Evolutionary conservation across 2,113 vertebrate genomes (phyloP).

Genomic region (Leucopsar rothschildi): DNA sequence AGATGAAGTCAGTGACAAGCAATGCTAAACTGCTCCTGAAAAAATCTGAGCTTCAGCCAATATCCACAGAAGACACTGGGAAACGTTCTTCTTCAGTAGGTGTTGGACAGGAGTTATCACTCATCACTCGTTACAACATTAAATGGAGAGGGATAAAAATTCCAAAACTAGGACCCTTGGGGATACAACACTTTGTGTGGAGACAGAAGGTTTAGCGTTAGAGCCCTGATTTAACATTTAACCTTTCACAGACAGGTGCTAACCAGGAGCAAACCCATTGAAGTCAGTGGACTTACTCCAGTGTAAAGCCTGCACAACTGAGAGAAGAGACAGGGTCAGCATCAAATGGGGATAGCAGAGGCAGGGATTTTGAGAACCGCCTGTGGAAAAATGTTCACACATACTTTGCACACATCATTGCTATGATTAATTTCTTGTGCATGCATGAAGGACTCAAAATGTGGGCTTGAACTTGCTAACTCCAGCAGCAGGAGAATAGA

Average conservation of each 20-base stretch:
- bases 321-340: not conserved
- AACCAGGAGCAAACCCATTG: not conserved
- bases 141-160: not conserved
- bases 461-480: conserved; percentile 10
- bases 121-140: not conserved
- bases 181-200: not conserved
- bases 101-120: not conserved
- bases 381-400: conserved; percentile 26
- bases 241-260: not conserved
- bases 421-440: conserved; percentile 32
- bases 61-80: not conserved
- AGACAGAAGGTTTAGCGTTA: not conserved
- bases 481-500: not conserved
- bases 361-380: not conserved
- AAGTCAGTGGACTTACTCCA: not conserved
- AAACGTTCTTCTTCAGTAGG: not conserved
- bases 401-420: conserved; percentile 23
- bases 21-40: not conserved
- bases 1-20: not conserved
- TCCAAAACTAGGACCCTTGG: not conserved
- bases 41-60: not conserved
- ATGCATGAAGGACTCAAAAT: not conserved
- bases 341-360: not conserved
- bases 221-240: not conserved
- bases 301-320: not conserved